Percentiles rank a stretch among this genome's conserved stretches.
These are phyloP conservation scores for Crematogaster levior DNA, from an alignment of 2,888 invertebrate genomes.

Conservation along the genomic window DNA sequence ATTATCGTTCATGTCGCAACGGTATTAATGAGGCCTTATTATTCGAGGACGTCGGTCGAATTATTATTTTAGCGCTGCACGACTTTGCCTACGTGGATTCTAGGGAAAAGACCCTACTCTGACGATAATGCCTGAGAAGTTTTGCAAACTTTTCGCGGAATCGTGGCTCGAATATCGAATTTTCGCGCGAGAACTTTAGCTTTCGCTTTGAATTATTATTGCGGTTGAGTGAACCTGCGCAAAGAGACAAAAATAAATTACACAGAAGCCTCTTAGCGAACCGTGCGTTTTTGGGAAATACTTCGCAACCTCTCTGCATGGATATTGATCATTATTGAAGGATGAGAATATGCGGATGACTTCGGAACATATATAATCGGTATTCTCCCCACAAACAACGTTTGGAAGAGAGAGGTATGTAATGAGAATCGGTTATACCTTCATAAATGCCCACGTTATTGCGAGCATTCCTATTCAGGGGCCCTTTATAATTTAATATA, in stretches of 20 bases:
- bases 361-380: slow-evolving; percentile 8
- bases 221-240: slow-evolving; percentile 57
- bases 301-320: neutral
- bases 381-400: slow-evolving; percentile 6
- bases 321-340: slow-evolving; percentile 37
- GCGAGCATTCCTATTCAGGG: slow-evolving; percentile 46
- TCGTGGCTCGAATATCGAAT: slow-evolving; percentile 80
- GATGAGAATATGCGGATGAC: slow-evolving; percentile 23
- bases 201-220: slow-evolving; percentile 73
- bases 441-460: slow-evolving; percentile 50
- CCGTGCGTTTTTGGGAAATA: neutral
- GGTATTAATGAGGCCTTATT: slow-evolving; percentile 69
- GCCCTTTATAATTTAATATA: slow-evolving; percentile 54
- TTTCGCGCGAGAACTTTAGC: slow-evolving; percentile 68
- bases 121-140: slow-evolving; percentile 69
- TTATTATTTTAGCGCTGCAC: slow-evolving; percentile 75
- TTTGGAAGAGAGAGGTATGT: slow-evolving; percentile 7
- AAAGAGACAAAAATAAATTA: slow-evolving; percentile 54
- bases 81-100: slow-evolving; percentile 58
- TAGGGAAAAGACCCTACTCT: slow-evolving; percentile 54
- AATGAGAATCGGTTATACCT: slow-evolving; percentile 45
- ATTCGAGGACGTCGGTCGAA: slow-evolving; percentile 70
- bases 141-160: slow-evolving; percentile 71
- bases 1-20: slow-evolving; percentile 27
- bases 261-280: slow-evolving; percentile 19